These are phyloP conservation scores for Eulithis prunata DNA, from an alignment of 2,888 invertebrate species.

Conservation along the genomic window DNA sequence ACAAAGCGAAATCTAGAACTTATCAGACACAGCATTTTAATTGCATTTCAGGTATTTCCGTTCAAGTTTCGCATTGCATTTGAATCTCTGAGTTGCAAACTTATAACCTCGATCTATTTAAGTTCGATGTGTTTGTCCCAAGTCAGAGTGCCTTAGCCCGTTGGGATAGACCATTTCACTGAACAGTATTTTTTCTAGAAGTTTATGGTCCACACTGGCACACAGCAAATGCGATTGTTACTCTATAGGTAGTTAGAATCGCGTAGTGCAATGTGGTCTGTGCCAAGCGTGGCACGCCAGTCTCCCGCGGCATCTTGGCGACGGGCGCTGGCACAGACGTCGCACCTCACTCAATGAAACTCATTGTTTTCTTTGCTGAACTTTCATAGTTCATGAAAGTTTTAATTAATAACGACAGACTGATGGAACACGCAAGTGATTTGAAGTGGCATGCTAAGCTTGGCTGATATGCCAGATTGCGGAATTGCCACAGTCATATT, in stretches of 20 bases:
- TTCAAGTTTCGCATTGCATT: no score
- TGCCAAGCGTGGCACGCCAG: slow-evolving; percentile 46
- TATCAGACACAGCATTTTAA: no score
- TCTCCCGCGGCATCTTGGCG: slow-evolving; percentile 53
- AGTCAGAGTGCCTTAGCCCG: no score
- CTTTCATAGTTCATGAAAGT: slow-evolving; percentile 14
- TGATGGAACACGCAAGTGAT: slow-evolving; percentile 3
- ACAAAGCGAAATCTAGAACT: no score
- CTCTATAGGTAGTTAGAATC: not conserved
- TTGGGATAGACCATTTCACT: no score
- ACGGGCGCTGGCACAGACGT: slow-evolving; percentile 36
- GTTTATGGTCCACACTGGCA: no score
- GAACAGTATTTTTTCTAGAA: no score
- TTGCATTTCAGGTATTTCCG: no score
- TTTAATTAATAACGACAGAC: slow-evolving; percentile 5
- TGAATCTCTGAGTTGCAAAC: no score
- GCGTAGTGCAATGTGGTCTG: slow-evolving; percentile 39
- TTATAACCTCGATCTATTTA: no score
- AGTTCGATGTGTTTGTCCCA: no score
- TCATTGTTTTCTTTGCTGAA: slow-evolving; percentile 8
- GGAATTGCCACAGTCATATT: not conserved
- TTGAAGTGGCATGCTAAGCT: not conserved
- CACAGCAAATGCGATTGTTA: no score
- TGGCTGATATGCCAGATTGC: slow-evolving; percentile 5
- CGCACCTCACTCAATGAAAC: slow-evolving; percentile 16